A percentile compares a stretch with the other conserved stretches of the same genome.
These are phyloP conservation scores for Syritta pipiens DNA, from an alignment of 2,888 invertebrate species.

Conservation along the genomic window DNA sequence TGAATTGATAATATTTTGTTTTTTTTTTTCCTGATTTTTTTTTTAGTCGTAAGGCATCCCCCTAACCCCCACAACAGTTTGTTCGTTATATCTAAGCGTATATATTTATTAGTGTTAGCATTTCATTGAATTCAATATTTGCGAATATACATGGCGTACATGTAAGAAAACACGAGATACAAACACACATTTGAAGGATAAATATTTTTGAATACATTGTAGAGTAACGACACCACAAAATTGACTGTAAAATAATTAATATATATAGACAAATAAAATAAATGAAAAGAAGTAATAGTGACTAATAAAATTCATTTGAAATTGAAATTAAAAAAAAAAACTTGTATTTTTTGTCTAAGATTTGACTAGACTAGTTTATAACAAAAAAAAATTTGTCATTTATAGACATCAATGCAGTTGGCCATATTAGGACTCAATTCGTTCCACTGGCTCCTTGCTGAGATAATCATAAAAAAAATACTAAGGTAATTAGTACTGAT, in stretches of 20 bases:
- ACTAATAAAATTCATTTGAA: slow-evolving; percentile 63
- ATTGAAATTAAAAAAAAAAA: not conserved
- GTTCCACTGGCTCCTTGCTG: no score
- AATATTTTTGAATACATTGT: slow-evolving; percentile 67
- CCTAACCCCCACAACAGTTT: not conserved
- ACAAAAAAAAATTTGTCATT: not conserved
- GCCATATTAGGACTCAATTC: no score
- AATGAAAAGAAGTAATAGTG: slow-evolving; percentile 55
- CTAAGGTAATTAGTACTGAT: no score
- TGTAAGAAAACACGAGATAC: slow-evolving; percentile 10
- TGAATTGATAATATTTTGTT: slow-evolving; percentile 25
- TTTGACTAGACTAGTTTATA: not conserved
- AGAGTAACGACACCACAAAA: slow-evolving; percentile 36
- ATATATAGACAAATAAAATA: slow-evolving; percentile 57
- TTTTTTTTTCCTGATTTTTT: no score
- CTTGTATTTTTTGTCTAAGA: not conserved
- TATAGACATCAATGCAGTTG: no score
- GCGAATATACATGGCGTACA: slow-evolving; percentile 16
- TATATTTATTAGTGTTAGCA: slow-evolving; percentile 19
- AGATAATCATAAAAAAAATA: no score
- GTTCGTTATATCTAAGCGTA: slow-evolving; percentile 21
- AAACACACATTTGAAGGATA: slow-evolving; percentile 28
- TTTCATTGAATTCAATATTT: slow-evolving; percentile 27
- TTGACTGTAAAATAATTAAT: slow-evolving; percentile 43
- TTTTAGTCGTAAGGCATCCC: slow-evolving; percentile 23